Base-by-base conservation (phyloP, 2,888 invertebrate species). In the Toxonevra muliebris region DNA sequence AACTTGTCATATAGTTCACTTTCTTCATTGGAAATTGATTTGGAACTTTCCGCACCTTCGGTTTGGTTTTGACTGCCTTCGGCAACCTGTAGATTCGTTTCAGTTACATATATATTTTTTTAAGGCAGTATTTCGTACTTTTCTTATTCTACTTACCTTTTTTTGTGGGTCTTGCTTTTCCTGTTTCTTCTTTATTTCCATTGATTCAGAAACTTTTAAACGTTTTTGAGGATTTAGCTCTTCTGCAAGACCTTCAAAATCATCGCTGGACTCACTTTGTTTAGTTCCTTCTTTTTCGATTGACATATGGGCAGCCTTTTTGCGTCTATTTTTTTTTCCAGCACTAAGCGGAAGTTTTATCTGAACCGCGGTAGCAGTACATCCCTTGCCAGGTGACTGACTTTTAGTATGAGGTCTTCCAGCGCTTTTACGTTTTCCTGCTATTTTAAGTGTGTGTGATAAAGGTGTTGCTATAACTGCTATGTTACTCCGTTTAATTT, bases 281-380 rank as follows among this genome's bases (percentile, higher is more conserved):
- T 65, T 61, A 4, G 64, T 64, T 7, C 19, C 66, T 13, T 9
- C 40, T 15, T 67, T 53, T 41, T 45, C 59, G 11, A n/a, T 17
- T 74, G 20, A 60, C 71, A 0, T 68, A 2, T 8, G 42, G 7
- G 66, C 45, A 0, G 76, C 75, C 65, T 82, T 82, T 19, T 77
- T 74, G 0, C 79, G 78, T 62, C 80, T 80, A 41, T 74, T 69
- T 7, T 77, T 78, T 65, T 79, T 83, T 52, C 74, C 75, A 42
- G 69, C 66, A 61, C 71, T 74, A 45, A 80, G 30, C 7, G 82
- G 83, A 59, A 82, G 66, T 65, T 82, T 83, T n/a, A 82, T 82
- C 74, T 79, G 78, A 30, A 82, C 69, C 70, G 76, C 76, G 12
- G 69, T 59, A 11, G 69, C 63, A 61, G 67, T 71, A 52, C 64